Evolutionary conservation across 2,797 vertebrate genomes (phyloP), one percentile per base, ranked within the genome.

Genomic region (Fringilla coelebs): DNA sequence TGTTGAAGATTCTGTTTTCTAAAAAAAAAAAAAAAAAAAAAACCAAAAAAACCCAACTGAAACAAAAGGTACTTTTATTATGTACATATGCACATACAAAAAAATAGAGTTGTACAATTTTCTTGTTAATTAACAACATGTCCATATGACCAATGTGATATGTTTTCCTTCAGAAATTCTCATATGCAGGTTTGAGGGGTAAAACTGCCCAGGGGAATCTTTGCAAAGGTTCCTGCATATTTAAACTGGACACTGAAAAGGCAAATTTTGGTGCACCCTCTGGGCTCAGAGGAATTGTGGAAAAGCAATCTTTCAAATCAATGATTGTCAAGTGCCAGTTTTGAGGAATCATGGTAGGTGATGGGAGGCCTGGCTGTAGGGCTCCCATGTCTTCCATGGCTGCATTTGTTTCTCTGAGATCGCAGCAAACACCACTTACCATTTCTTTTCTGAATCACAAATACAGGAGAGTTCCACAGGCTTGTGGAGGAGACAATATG

Each of bases 341-440:
- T n/a, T 0, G 0, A 46, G 41, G 41, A 46, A n/a, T 48, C 34
- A 11, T 28, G n/a, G 24, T 57, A 38, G n/a, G 6, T 4, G 3
- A 26, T 32, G 41, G n/a, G 51, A 46, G 17, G 11, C 31, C 46
- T 51, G 14, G 24, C 36, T 51, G 51, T 41, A n/a, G 41, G 22
- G 22, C 29, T 28, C 11, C 22, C 22, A 14, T 32, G 21, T 7
- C n/a, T 66, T 46, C 61, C 17, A 21, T 21, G 51, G 25, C 51
- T 66, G 18, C 18, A 46, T 57, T 48, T 79, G 32, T n/a, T 79
- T 66, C 38, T 40, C 29, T 57, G 62, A 13, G 24, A 38, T 32
- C 34, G 6, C 45, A 46, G n/a, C 22, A 55, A 66, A 46, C 1
- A 0, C 29, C 22, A 40, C 29, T 22, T 46, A 26, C n/a, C 24